Evolutionary conservation across 2,797 vertebrate species (phyloP), one percentile per base, ranked within the genome.

Genomic region (Leontopithecus rosalia): DNA sequence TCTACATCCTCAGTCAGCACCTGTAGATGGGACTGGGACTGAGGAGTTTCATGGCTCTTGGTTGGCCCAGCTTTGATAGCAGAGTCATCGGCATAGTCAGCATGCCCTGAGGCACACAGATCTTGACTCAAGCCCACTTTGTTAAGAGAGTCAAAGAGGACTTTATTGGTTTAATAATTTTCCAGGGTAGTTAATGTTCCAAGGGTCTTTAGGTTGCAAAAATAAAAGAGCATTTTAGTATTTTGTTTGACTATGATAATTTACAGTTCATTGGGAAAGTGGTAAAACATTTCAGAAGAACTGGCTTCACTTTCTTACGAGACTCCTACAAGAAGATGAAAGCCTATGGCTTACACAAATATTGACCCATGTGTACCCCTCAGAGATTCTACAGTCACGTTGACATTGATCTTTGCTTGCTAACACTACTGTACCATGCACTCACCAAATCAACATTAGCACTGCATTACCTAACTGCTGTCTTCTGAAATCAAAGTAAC

Each of bases 371-470:
- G 61, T 98, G 95, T 86, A 36, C 57, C 97, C 97, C 94, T 97
- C 90, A 80, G 97, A 97, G 97, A 95, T 86, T 92, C 83, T 95
- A 95, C 91, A 97, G 98, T 98, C 96, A 95, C 98, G 98, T 98
- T 95, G 97, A 91, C 96, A 98, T 97, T 97, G 97, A 98, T 98
- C 97, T 97, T 97, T 87, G 55, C 97, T 98, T 98, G 97, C 97
- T 98, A 97, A 97, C 33, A 14, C 79, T 83, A 96, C 95, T 96
- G 95, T 88, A 98, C 97, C 98, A 97, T 88, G 87, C 95, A 97
- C 96, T 98, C 95, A 81, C 83, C 70, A 67, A 92, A 41, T 89
- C 50, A 22, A 70, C 91, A 91, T 95, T 96, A 98, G 95, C 94
- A 97, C 94, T 64, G 12, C 79, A 77, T 91, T 97, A 96, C 73